Base-by-base conservation (phyloP, 1,140 invertebrate species). In the Apis dorsata region DNA sequence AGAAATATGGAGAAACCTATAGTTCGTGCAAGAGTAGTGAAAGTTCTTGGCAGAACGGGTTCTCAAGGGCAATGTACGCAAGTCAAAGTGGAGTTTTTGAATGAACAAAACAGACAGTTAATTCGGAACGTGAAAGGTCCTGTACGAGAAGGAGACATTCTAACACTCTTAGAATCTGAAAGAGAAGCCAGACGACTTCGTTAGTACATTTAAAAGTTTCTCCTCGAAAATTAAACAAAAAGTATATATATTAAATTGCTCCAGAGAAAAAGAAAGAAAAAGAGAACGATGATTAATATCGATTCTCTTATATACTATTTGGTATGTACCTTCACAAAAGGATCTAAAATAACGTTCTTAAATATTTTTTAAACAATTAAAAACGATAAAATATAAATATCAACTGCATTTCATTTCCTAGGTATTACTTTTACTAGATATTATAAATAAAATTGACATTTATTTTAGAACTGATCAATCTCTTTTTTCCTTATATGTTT, bases 11-110 rank as follows among this genome's bases (percentile, higher is more conserved):
- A 98, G 93, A 98, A 98, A 94, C 97, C 97, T 85, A 97, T 97
- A 86, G 97, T 97, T 94, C 95, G 97, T 81, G 97, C 97, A 86
- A 96, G 97, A 91, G 97, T 98, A 21, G 96, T 98, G 81, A 99
- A 99, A 95, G 97, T 99, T 88, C 95, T 99, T 88, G 99, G 99
- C 76, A 97, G 99, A 91, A 99, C 99, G 82, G 99, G 99, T 62
- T 99, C 98, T 83, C 99, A 99, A 93, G 99, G 99, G 91, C 99
- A 99, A 93, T 99, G 99, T 98, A 99, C 99, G n/a, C 99, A 99
- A 95, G 99, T 99, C 13, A 98, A 99, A 94, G 99, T 99, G 9
- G 99, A 99, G 94, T 99, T 99, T 94, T 95, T 99, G 85, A 99
- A 98, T 88, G 99, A 99, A 92, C 97, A 97, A 92, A 99, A 99